Percentiles rank a stretch among this genome's conserved stretches.
Evolutionary conservation across 2,888 invertebrate genomes (phyloP).

Genomic region (Cordilura impudica): DNA sequence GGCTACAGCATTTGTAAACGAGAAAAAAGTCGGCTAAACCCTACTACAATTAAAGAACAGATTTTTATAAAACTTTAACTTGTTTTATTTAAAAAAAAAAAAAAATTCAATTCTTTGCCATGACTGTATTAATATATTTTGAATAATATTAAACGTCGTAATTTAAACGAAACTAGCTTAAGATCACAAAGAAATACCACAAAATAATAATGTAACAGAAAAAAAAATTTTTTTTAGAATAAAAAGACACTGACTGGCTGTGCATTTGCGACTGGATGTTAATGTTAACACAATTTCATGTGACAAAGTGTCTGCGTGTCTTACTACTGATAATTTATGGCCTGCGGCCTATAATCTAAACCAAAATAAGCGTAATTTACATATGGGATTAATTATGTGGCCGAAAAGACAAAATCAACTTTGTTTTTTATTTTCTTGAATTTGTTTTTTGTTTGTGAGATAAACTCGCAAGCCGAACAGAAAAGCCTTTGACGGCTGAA

Average conservation of each 20-base stretch:
- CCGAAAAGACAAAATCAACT: conserved; percentile 22
- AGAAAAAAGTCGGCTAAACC: too few relatives aligned
- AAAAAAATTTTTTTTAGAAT: neutral
- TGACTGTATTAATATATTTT: too few relatives aligned
- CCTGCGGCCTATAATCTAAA: conserved; percentile 45
- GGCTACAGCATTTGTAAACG: too few relatives aligned
- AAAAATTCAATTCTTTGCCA: too few relatives aligned
- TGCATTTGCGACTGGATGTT: neutral
- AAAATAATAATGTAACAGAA: conserved; percentile 42
- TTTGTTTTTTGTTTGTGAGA: conserved; percentile 3
- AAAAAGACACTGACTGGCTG: neutral
- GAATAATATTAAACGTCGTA: conserved; percentile 12
- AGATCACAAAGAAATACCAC: conserved; percentile 47
- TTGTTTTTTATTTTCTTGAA: neutral
- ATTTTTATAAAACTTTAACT: too few relatives aligned
- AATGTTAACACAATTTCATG: conserved; percentile 25
- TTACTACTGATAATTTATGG: conserved; percentile 53
- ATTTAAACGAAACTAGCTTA: conserved; percentile 17
- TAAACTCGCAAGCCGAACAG: neutral
- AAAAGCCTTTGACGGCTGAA: neutral
- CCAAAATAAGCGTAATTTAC: conserved; percentile 59
- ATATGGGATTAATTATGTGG: conserved; percentile 54
- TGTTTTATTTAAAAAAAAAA: too few relatives aligned
- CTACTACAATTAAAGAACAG: too few relatives aligned
- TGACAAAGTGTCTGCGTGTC: conserved; percentile 54